Evolutionary conservation across 2,113 vertebrate genomes (phyloP).

Genomic region (Catharus fuscescens): DNA sequence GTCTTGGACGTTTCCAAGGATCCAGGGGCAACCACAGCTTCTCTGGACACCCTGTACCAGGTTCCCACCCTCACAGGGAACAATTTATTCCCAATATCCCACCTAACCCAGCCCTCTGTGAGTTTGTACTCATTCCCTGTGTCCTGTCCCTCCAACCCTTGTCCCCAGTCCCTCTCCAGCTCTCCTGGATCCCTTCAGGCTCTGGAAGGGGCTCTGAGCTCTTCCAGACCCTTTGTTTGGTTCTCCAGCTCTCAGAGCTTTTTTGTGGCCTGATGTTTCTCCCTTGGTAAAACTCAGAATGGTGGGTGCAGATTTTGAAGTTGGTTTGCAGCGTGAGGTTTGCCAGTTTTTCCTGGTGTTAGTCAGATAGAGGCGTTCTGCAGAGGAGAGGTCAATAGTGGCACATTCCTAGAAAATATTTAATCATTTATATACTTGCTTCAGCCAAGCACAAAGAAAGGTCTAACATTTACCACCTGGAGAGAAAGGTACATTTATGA

Average conservation of each 20-base stretch:
- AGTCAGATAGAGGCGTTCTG: neutral
- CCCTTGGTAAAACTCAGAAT: neutral
- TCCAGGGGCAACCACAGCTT: neutral
- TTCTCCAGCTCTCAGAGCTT: neutral
- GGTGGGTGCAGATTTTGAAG: neutral
- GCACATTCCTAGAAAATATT: neutral
- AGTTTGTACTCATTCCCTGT: neutral
- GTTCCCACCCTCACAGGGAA: accelerated
- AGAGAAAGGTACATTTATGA: neutral
- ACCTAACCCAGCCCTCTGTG: accelerated
- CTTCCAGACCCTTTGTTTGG: neutral
- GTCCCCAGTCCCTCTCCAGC: neutral
- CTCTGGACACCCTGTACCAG: neutral
- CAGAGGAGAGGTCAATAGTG: neutral
- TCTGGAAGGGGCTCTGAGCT: neutral
- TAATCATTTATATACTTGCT: neutral
- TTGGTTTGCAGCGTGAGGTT: neutral
- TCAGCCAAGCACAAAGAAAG: neutral
- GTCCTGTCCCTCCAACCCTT: neutral
- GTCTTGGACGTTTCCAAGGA: neutral
- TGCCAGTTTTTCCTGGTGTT: neutral
- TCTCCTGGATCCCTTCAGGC: neutral
- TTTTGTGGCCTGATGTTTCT: neutral
- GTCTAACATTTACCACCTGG: neutral
- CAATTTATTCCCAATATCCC: neutral